Evolutionary conservation across 64 coral and sea anemone genomes (phyloP).

Genomic region (Montipora cactus): DNA sequence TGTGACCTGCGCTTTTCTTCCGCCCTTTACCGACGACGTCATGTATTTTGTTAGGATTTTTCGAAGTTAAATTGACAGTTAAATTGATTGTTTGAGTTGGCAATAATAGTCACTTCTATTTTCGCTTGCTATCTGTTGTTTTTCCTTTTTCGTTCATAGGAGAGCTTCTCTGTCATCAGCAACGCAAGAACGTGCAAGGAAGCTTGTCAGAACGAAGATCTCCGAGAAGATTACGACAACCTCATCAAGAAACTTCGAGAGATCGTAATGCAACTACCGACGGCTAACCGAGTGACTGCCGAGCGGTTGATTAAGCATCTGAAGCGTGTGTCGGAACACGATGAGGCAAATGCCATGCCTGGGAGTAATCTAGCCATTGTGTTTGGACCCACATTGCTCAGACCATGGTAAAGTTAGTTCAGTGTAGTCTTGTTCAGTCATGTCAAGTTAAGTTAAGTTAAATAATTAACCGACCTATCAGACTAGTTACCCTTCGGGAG

Average conservation of each 20-base stretch:
- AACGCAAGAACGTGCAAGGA: conserved; percentile 54
- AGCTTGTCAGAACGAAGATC: conserved; percentile 58
- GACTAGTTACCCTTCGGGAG: too few relatives aligned
- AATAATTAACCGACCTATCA: too few relatives aligned
- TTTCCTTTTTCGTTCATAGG: conserved; percentile 41
- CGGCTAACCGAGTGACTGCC: conserved; percentile 84
- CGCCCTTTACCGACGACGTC: too few relatives aligned
- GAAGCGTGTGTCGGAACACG: conserved; percentile 67
- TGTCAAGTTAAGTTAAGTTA: too few relatives aligned
- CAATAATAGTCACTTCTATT: too few relatives aligned
- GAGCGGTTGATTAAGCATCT: conserved; percentile 85
- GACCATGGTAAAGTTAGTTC: conserved; percentile 58
- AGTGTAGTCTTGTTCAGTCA: too few relatives aligned
- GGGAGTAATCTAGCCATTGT: conserved; percentile 92
- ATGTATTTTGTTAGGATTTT: too few relatives aligned
- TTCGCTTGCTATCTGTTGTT: neutral
- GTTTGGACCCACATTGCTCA: conserved; percentile 92
- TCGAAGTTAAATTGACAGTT: too few relatives aligned
- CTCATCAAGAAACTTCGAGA: conserved; percentile 78
- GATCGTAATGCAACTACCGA: conserved; percentile 82
- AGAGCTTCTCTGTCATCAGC: conserved; percentile 61
- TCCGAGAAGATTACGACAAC: conserved; percentile 40
- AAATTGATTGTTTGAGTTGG: too few relatives aligned
- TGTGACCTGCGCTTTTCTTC: too few relatives aligned
- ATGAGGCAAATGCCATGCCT: conserved; percentile 85